Base-by-base conservation (phyloP, 1,140 invertebrate species). In the Laupala kohalensis region DNA sequence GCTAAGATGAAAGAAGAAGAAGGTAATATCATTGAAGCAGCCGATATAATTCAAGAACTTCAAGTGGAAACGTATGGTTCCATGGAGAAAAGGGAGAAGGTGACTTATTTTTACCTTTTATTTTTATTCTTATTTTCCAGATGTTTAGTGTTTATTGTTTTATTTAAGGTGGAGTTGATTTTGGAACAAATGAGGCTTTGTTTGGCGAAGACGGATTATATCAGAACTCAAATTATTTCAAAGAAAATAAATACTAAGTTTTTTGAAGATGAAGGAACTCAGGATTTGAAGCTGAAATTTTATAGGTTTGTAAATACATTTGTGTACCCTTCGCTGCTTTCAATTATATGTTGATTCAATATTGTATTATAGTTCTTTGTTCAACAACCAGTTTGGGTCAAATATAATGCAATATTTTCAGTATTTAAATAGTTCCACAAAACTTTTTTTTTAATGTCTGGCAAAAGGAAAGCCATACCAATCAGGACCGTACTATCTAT, bases 31-130 rank as follows among this genome's bases (percentile, higher is more conserved):
- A 84, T 89, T 23, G 94, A 93, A 77, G 97, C 97, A 66, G 93
- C 94, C 6, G 87, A 90, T 74, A 93, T 98, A 74, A 91, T 99
- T 79, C 92, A 99, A 79, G 98, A 99, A 81, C 83, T 99, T 15
- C 97, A 99, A 84, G 95, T 99, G 62, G 98, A 99, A 84, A 99
- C 97, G 0, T 99, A 97, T 83, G 98, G 98, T 19, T 98, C 96
- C 0, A 99, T 99, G 97, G 94, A 98, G 69, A 95, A 95, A 79
- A 86, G 91, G 72, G 97, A 99, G 81, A 99, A 99, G 84, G 86
- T 89, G 29, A 27, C 5, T n/a, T n/a, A n/a, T n/a, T n/a, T n/a
- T n/a, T n/a, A n/a, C n/a, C n/a, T n/a, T n/a, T n/a, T n/a, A n/a
- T n/a, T n/a, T n/a, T n/a, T n/a, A n/a, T n/a, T n/a, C n/a, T n/a